A percentile compares a stretch with the other conserved stretches of the same genome.
Conservation (phyloP, 2,888 invertebrate genomes). For the Drosophila ezoana region DNA sequence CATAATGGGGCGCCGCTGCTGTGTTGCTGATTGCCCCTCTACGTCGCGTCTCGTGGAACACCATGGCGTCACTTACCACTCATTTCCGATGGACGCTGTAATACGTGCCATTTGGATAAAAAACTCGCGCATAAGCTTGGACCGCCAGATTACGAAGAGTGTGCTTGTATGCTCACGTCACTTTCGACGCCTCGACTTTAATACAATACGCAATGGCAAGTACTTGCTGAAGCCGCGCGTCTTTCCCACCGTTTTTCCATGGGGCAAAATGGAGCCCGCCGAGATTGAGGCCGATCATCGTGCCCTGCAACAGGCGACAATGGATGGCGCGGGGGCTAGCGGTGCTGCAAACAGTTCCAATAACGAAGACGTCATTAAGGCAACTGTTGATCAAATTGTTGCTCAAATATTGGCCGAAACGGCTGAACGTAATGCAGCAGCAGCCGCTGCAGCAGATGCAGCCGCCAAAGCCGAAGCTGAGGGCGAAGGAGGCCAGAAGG, state of each 20-base stretch:
- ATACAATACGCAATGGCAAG: constrained; percentile 88
- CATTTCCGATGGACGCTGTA: constrained; percentile 88
- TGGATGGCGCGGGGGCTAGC: constrained; percentile 37
- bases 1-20: constrained; percentile 84
- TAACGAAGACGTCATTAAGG: constrained; percentile 75
- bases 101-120: constrained; percentile 88
- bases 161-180: constrained; percentile 91
- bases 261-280: constrained; percentile 84
- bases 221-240: constrained; percentile 90
- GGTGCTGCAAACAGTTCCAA: constrained; percentile 43
- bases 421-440: constrained; percentile 79
- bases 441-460: constrained; percentile 56
- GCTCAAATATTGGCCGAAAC: constrained; percentile 81
- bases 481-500: constrained; percentile 6
- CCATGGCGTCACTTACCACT: constrained; percentile 91
- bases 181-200: constrained; percentile 90
- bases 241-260: constrained; percentile 90
- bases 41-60: constrained; percentile 84
- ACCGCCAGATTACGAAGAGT: constrained; percentile 86
- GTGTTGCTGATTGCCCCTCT: constrained; percentile 82
- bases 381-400: constrained; percentile 79
- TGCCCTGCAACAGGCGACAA: constrained; percentile 60
- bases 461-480: constrained; percentile 56
- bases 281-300: constrained; percentile 76
- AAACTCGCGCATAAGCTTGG: constrained; percentile 87